Percentiles rank a stretch among this genome's conserved stretches.
phyloP scores from a whole-genome alignment of 2,113 vertebrate genomes.

The Caloenas nicobarica region DNA sequence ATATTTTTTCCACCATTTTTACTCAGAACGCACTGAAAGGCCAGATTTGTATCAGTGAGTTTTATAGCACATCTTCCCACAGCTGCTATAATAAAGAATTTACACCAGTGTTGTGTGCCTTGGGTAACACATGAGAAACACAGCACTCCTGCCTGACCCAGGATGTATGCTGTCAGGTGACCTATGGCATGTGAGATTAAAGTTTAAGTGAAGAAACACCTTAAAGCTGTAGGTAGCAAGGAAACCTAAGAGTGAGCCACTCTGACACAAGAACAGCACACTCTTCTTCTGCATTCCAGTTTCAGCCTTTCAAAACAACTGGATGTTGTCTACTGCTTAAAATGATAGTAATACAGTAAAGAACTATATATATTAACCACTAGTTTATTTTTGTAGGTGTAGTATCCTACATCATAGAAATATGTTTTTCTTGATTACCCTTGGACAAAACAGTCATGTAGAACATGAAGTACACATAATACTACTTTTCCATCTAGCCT shows the following conservation, averaged over 20 bases:
- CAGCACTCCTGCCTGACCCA: neutral
- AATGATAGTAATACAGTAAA: neutral
- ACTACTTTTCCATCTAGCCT: neutral
- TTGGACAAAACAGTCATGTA: too few species aligned
- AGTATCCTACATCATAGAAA: neutral
- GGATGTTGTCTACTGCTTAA: neutral
- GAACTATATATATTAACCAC: neutral
- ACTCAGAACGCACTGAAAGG: neutral
- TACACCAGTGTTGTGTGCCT: neutral
- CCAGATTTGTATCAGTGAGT: neutral
- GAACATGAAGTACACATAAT: neutral
- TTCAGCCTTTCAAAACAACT: neutral
- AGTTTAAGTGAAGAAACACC: neutral
- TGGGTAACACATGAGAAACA: neutral
- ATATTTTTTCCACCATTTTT: neutral
- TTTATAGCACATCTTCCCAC: neutral
- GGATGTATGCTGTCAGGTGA: neutral
- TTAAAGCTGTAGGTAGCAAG: neutral
- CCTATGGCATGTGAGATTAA: neutral
- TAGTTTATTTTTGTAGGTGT: neutral
- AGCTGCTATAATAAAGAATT: neutral
- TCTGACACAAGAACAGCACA: rapidly evolving
- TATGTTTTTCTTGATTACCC: neutral
- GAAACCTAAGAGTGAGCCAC: neutral
- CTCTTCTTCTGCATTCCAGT: neutral